These are phyloP conservation scores for Eucriotettix oculatus DNA, from an alignment of 2,888 invertebrate species.

Conservation along the genomic window DNA sequence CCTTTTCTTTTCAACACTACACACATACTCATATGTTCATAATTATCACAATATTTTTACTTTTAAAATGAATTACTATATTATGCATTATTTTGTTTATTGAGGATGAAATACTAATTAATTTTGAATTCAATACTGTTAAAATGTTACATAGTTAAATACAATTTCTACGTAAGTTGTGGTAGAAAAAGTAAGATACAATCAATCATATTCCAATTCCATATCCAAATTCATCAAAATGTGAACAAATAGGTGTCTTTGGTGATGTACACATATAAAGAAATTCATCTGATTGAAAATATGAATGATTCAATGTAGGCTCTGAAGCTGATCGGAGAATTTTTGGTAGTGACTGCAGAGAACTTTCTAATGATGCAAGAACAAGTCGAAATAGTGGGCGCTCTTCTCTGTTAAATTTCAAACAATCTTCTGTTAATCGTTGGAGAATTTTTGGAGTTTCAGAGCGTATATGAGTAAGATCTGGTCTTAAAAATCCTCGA, in stretches of 20 bases:
- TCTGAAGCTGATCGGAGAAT: conserved; percentile 76
- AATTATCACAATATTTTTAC: no score
- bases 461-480: conserved; percentile 60
- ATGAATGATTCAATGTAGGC: conserved; percentile 69
- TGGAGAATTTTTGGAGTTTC: conserved; percentile 88
- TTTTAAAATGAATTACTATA: no score
- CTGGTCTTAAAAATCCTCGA: conserved; percentile 75
- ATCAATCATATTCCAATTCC: conserved; percentile 3
- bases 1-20: no score
- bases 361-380: conserved; percentile 70
- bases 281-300: conserved; percentile 74
- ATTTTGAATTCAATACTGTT: no score
- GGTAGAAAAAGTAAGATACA: no score
- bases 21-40: no score
- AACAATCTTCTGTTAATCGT: conserved; percentile 78
- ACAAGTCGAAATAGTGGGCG: conserved; percentile 85
- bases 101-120: no score
- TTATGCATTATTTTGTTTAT: no score
- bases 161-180: no score
- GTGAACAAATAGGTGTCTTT: conserved; percentile 87
- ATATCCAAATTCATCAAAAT: conserved; percentile 41
- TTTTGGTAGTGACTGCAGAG: conserved; percentile 80
- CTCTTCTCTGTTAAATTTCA: conserved; percentile 69
- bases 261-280: conserved; percentile 83
- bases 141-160: no score